Base-by-base conservation (phyloP, 1,140 invertebrate species). In the Orussus abietinus region DNA sequence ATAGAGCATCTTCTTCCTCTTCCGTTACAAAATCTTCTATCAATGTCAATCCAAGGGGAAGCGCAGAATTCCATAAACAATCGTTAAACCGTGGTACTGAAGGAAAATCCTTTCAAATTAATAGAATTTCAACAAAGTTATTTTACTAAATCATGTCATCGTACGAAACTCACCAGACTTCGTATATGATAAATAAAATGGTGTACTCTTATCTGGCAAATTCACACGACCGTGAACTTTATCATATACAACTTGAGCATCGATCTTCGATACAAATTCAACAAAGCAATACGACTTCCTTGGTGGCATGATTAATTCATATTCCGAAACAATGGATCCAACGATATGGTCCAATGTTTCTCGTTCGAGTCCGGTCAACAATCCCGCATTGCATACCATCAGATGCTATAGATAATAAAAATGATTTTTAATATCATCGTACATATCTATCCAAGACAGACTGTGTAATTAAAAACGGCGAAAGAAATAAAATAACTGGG, bases 241-340 rank as follows among this genome's bases (percentile, higher is more conserved):
- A 5, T 70, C 39, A 45, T 74, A 80, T 9, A 81, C 76, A 20
- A 52, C 49, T 30, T 53, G 42, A 4, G 85, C 77, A 47, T 77
- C 69, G 9, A 69, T 45, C 3, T 68, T 12, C 2, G 66, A 57
- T 5, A 53, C 31, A 57, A 79, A 89, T 32, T 69, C 65, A 2
- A 92, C 51, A 70, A 90, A 89, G 35, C 81, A 81, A 57, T 85
- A 91, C 0, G 86, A 86, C 72, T 90, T 89, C 35, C 75, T 75
- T 10, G 79, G 75, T 36, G 85, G 49, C 80, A 91, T 83, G 12
- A 79, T 55, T 22, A 90, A 37, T 11, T 70, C 33, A 75, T 75
- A 49, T 72, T 68, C 21, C 80, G 30, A 32, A 14, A 28, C 78
- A 80, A 76, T 69, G 74, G 56, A 57, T 47, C 47, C 47, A 38